Percentiles rank a stretch among this genome's conserved stretches.
phyloP scores from a whole-genome alignment of 1,140 invertebrate species.

The Holcopasites calliopsidis region DNA sequence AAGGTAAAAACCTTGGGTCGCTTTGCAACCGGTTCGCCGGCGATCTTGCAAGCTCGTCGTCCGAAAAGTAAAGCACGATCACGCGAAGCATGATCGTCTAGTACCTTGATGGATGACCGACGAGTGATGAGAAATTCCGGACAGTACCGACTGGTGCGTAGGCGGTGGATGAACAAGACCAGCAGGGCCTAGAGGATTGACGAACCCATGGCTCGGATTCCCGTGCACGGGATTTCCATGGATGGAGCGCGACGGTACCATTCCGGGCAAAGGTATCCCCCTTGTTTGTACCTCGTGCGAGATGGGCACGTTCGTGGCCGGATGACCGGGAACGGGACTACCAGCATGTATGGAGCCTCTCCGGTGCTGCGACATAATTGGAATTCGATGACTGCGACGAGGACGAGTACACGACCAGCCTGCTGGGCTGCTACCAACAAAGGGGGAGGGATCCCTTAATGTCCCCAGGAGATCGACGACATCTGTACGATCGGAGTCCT shows the following conservation, averaged over 20 bases:
- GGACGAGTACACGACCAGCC: conserved; percentile 10
- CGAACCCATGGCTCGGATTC: conserved; percentile 72
- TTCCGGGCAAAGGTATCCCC: conserved; percentile 75
- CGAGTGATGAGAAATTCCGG: conserved; percentile 70
- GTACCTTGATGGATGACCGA: conserved; percentile 69
- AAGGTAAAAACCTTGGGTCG: too few species aligned
- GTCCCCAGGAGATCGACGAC: conserved; percentile 42
- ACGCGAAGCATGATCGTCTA: neutral
- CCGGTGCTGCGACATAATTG: conserved; percentile 69
- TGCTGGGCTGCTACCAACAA: neutral
- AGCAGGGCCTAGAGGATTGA: conserved; percentile 74
- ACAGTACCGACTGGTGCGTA: conserved; percentile 51
- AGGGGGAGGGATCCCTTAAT: conserved; percentile 29
- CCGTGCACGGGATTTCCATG: conserved; percentile 64
- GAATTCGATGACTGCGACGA: conserved; percentile 61
- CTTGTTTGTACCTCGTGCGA: conserved; percentile 70
- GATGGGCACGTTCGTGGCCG: conserved; percentile 54
- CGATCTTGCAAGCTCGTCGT: too few species aligned
- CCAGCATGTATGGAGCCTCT: conserved; percentile 63
- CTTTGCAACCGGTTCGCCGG: too few species aligned
- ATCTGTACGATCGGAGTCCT: conserved; percentile 47
- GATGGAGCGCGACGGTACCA: conserved; percentile 67
- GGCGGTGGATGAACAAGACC: conserved; percentile 64
- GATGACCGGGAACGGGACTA: conserved; percentile 53
- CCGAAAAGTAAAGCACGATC: neutral